A percentile compares a stretch with the other conserved stretches of the same genome.
Evolutionary conservation across 2,888 invertebrate genomes (phyloP).

Genomic region (Epsilonema sp.): DNA sequence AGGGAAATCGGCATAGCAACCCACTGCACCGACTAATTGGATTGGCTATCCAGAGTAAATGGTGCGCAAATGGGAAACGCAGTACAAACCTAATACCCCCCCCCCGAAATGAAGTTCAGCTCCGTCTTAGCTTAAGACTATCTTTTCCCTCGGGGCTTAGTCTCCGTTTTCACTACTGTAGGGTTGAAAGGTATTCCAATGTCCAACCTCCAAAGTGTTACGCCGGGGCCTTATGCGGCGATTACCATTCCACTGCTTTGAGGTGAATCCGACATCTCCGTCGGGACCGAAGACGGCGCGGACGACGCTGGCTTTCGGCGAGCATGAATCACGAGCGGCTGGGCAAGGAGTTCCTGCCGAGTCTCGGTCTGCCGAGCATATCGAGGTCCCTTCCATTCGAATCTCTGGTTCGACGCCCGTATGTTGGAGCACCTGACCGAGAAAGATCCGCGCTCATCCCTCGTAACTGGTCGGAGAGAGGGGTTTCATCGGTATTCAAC

Average conservation of each 20-base stretch:
- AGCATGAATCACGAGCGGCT: constrained; percentile 99
- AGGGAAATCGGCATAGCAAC: constrained; percentile 66
- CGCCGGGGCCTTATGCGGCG: too few relatives aligned
- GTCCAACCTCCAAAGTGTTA: too few relatives aligned
- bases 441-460: constrained; percentile 81
- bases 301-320: constrained; percentile 69
- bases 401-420: constrained; percentile 92
- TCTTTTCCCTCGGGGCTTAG: too few relatives aligned
- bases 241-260: too few relatives aligned
- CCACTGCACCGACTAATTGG: constrained; percentile 81
- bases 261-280: constrained; percentile 87
- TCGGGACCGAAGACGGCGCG: constrained; percentile 72
- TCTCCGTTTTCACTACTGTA: too few relatives aligned
- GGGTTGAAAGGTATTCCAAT: too few relatives aligned
- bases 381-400: constrained; percentile 86
- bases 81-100: too few relatives aligned
- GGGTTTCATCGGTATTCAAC: too few relatives aligned
- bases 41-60: constrained; percentile 64
- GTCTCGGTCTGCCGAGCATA: constrained; percentile 79
- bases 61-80: too few relatives aligned
- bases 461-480: too few relatives aligned
- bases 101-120: too few relatives aligned
- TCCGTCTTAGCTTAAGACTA: too few relatives aligned
- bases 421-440: constrained; percentile 98
- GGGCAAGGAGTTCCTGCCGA: constrained; percentile 77